Base-by-base conservation (phyloP, 1,140 invertebrate genomes). In the Pachypsylla venusta region DNA sequence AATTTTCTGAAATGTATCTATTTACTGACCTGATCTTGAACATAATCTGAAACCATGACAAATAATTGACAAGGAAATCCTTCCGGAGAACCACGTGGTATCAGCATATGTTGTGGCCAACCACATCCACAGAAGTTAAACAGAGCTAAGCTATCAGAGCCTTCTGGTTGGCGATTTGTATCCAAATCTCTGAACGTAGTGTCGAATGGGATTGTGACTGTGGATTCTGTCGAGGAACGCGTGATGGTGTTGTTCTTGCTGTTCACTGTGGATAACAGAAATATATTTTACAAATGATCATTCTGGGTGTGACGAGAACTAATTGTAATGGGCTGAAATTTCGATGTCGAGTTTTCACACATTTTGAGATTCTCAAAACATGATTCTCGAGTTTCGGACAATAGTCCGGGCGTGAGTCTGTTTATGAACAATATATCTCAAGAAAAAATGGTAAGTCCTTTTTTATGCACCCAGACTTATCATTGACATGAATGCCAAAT, bases 71-170 rank as follows among this genome's bases (percentile, higher is more conserved):
- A 81, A 0, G 73, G 70, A 67, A 79, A 80, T 19, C 87, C 88
- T 59, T 78, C 75, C 1, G 75, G 68, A 2, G 70, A 79, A 24
- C 89, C 89, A 70, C 82, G 85, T 0, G 87, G 82, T 24, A 89
- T 68, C 1, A 92, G 74, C 81, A 91, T 81, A 67, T 92, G 86
- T 53, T 89, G 80, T 1, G 89, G 89, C 87, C 87, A 90, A 48
- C 88, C 88, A 68, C 87, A 91, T 28, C 87, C 86, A 70, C 88
- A 90, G 75, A 84, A 86, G 68, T 87, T 85, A 25, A 72, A 63
- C 24, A 65, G 64, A 0, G 75, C 73, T 0, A 68, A 68, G 0
- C 55, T 20, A 0, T 48, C 39, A 24, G 66, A 3, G 58, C 70
- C 68, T 68, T 54, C 57, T 7, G 64, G 64, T 12, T 73, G 74